Base-by-base conservation (phyloP, 2,797 vertebrate genomes). In the Calcarius lapponicus region DNA sequence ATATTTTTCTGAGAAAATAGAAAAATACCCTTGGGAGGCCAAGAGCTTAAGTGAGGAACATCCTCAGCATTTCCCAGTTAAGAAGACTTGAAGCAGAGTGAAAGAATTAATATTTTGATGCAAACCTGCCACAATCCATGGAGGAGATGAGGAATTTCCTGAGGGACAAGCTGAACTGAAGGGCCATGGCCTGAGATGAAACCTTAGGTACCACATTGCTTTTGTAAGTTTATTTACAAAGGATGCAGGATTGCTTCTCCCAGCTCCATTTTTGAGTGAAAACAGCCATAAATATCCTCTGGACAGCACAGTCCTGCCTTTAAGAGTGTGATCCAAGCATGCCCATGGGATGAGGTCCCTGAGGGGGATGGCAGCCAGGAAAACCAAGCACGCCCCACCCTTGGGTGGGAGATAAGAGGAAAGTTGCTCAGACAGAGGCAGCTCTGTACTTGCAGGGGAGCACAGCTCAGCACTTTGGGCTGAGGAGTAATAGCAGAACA, bases 381-480 rank as follows among this genome's bases (percentile, higher is more conserved):
- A 79, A 72, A 75, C 14, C 3, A 1, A 82, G 38, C 9, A 29
- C 0, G 5, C 69, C 40, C 34, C 91, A 90, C 91, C 75, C 72
- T 28, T 17, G 74, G 40, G 47, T 66, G 60, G 51, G 48, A 58
- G 88, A 92, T 80, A 93, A 85, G 64, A 61, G 48, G 75, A 69
- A 58, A 82, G 86, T 80, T 85, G 71, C 80, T 47, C 38, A 16
- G 73, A 7, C 57, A 3, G 8, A 87, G 88, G 51, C 82, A 45
- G 71, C 57, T 93, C 91, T 73, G 72, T 82, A 90, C 88, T 54
- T 8, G 95, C 86, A 92, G 32, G 34, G 42, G 21, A 79, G 75
- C 47, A 21, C 3, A 93, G 76, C 80, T 93, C 71, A 92, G 91
- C 86, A 66, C 36, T 75, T 56, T 29, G 83, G 78, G 71, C 42